A percentile compares a stretch with the other conserved stretches of the same genome.
Conservation (phyloP, 2,797 vertebrate genomes). For the Triplophysa yarkandensis region DNA sequence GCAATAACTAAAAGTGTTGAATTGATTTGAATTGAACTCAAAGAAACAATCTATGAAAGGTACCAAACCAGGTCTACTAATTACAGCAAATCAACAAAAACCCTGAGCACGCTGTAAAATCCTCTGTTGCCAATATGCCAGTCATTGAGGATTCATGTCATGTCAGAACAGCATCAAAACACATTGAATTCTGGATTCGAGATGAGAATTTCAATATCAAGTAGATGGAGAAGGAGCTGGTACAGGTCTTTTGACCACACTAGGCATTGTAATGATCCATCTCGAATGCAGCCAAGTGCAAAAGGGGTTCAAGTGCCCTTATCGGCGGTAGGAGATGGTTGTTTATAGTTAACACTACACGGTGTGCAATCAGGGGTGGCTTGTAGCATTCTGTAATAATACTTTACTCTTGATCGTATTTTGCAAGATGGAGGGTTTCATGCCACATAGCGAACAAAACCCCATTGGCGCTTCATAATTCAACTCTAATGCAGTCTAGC, state of each 20-base stretch:
- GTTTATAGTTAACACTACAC: slow-evolving; percentile 42
- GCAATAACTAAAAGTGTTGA: slow-evolving; percentile 36
- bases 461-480: slow-evolving; percentile 40
- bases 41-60: too few relatives aligned
- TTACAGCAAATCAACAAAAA: not conserved
- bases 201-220: not conserved
- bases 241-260: not conserved
- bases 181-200: not conserved
- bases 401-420: slow-evolving; percentile 42
- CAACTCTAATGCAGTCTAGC: slow-evolving; percentile 46
- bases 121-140: not conserved
- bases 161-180: not conserved
- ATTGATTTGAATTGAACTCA: slow-evolving; percentile 37
- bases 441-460: slow-evolving; percentile 49
- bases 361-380: slow-evolving; percentile 38
- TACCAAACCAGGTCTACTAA: not conserved
- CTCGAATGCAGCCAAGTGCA: slow-evolving; percentile 37
- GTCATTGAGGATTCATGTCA: not conserved
- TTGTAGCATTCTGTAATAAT: slow-evolving; percentile 48
- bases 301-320: slow-evolving; percentile 44
- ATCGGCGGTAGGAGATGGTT: slow-evolving; percentile 30
- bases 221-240: not conserved
- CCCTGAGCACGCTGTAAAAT: not conserved
- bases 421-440: slow-evolving; percentile 31
- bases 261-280: slow-evolving; percentile 40